These are phyloP conservation scores for Callosobruchus maculatus DNA, from an alignment of 2,888 invertebrate genomes.

Conservation along the genomic window DNA sequence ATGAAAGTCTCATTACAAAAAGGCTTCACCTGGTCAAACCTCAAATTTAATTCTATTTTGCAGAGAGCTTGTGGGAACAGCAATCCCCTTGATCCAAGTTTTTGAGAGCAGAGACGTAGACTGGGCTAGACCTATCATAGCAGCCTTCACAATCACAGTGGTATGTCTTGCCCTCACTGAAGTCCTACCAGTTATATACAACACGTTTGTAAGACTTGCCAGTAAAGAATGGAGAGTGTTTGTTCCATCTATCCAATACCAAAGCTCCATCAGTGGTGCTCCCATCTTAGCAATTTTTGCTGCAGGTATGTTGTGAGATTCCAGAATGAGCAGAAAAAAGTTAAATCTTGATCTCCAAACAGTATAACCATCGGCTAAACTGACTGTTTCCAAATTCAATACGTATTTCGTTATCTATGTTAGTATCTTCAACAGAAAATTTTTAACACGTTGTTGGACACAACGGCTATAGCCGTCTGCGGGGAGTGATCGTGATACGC, in stretches of 20 bases:
- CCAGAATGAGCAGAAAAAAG: too few relatives aligned
- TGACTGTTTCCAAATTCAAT: too few relatives aligned
- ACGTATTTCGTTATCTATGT: too few relatives aligned
- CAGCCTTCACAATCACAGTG: constrained; percentile 58
- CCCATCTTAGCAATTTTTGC: constrained; percentile 63
- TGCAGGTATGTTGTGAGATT: constrained; percentile 50
- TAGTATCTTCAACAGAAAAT: too few relatives aligned
- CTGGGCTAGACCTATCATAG: constrained; percentile 60
- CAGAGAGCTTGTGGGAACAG: constrained; percentile 57
- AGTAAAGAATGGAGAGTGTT: constrained; percentile 62
- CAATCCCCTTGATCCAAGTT: constrained; percentile 58
- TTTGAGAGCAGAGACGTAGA: constrained; percentile 58
- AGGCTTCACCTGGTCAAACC: too few relatives aligned
- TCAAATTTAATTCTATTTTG: constrained; percentile 9
- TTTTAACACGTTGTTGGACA: too few relatives aligned
- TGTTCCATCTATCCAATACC: constrained; percentile 59
- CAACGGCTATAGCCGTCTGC: too few relatives aligned
- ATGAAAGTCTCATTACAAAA: too few relatives aligned
- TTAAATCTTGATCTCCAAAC: too few relatives aligned
- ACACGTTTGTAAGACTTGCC: constrained; percentile 55
- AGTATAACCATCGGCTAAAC: too few relatives aligned
- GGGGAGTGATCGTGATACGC: too few relatives aligned
- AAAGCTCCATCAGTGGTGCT: constrained; percentile 59
- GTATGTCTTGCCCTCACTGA: constrained; percentile 61
- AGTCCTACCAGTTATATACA: constrained; percentile 57